Evolutionary conservation across 2,888 invertebrate genomes (phyloP).

Genomic region (Andrena haemorrhoa): DNA sequence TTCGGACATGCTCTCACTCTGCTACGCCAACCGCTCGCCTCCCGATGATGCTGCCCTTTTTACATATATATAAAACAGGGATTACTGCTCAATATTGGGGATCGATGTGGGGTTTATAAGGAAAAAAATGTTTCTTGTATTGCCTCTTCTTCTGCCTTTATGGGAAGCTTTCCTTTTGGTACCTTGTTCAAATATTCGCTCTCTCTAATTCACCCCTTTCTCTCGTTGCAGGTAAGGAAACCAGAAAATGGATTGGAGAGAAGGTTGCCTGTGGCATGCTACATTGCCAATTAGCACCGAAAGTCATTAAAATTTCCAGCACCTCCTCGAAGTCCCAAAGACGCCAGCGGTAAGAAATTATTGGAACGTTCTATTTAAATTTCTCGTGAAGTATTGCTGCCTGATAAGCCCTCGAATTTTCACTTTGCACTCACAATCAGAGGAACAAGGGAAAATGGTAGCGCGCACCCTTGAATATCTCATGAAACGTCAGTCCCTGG

Average conservation of each 20-base stretch:
- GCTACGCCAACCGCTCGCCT: too few relatives aligned
- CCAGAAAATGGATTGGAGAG: neutral
- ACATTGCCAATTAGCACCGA: neutral
- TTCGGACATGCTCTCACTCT: too few relatives aligned
- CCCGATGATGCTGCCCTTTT: too few relatives aligned
- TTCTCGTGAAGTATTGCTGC: neutral
- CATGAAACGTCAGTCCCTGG: conserved; percentile 37
- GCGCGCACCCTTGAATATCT: conserved; percentile 39
- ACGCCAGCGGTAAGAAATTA: neutral
- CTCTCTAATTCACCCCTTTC: neutral
- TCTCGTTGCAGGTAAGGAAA: conserved; percentile 1
- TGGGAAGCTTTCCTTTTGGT: neutral
- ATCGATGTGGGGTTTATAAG: neutral
- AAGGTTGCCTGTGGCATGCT: neutral
- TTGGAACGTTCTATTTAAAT: conserved; percentile 13
- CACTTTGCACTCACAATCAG: conserved; percentile 8
- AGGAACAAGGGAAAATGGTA: neutral
- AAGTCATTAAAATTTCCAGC: neutral
- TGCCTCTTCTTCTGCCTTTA: neutral
- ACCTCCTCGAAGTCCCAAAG: neutral
- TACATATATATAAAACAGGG: too few relatives aligned
- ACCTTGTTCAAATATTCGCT: neutral
- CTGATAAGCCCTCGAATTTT: conserved; percentile 27
- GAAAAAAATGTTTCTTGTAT: neutral
- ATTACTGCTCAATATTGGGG: too few relatives aligned